phyloP scores from a whole-genome alignment of 2,888 invertebrate species.

The Mesorhabditis sp. region DNA sequence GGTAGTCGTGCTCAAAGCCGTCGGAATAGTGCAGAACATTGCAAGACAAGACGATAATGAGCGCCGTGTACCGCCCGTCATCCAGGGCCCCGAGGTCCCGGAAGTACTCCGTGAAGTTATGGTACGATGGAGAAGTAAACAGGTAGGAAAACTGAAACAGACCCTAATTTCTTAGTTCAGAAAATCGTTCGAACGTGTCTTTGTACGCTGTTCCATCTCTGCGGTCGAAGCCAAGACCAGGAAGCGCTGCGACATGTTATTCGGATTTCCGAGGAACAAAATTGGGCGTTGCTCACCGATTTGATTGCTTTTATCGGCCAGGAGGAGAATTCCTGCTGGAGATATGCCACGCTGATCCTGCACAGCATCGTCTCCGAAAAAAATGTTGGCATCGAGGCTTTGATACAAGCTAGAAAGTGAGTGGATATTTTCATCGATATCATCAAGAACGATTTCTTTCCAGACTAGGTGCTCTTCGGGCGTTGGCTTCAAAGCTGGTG shows the following conservation, averaged over 20 bases:
- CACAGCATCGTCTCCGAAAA: constrained; percentile 46
- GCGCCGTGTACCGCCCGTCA: constrained; percentile 22
- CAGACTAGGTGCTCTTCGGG: constrained; percentile 15
- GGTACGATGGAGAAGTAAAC: constrained; percentile 21
- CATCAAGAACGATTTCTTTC: background rate
- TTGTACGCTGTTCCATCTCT: constrained; percentile 43
- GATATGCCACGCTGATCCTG: constrained; percentile 47
- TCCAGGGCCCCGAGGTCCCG: constrained; percentile 27
- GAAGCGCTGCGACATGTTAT: constrained; percentile 14
- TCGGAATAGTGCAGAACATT: constrained; percentile 44
- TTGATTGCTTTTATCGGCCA: constrained; percentile 14
- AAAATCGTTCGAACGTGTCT: constrained; percentile 37
- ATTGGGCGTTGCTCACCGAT: background rate
- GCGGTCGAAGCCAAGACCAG: constrained; percentile 39
- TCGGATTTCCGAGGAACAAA: background rate
- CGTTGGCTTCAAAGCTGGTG: constrained; percentile 32
- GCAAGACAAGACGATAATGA: constrained; percentile 43
- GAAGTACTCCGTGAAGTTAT: constrained; percentile 28
- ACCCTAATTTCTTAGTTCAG: constrained; percentile 19
- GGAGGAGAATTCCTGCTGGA: constrained; percentile 39
- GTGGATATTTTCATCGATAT: background rate
- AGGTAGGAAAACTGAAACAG: constrained; percentile 16
- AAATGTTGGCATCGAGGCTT: constrained; percentile 20
- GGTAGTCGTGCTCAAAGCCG: constrained; percentile 43
- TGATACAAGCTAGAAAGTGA: constrained; percentile 16